Base-by-base conservation (phyloP, 2,888 invertebrate genomes). In the Plemyria rubiginata region DNA sequence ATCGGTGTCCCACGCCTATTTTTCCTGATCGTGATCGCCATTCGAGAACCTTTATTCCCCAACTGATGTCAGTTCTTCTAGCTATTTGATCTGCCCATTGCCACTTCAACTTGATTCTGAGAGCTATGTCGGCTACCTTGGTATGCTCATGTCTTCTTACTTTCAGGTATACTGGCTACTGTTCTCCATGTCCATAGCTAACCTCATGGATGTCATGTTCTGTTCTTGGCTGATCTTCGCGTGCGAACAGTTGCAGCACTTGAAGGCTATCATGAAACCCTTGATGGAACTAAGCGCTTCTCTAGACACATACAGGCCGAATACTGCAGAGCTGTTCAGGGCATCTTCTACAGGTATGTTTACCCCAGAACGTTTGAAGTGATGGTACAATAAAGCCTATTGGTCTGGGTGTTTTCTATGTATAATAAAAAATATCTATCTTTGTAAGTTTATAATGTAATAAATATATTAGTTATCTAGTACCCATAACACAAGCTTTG, bases 211-310 rank as follows among this genome's bases (percentile, higher is more conserved):
- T 78, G 95, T 96, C 0, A 90, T 97, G 74, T 97, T 97, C 88
- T 97, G 97, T 79, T 97, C 96, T 0, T 97, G 96, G 96, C 78
- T 97, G 70, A 95, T 97, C 63, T 97, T 96, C 76, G 96, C 97
- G 0, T 97, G 97, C 74, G 97, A 97, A 74, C 97, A 97, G 81
- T 88, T 97, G 61, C 96, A 96, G 79, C 97, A 97, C 82, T 88
- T 97, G 43, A 97, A 97, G 80, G 96, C 96, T 51, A 97, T 97
- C 67, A 96, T 97, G 96, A 96, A 96, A 70, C 97, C 97, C 0
- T 86, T 97, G 55, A 97, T 97, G 96, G 97, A 97, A 78, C 92
- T 97, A 3, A 97, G 97, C 28, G 97, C 97, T 0, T 95, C 96
- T 0, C 80, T 97, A 74, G 97, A 97, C 75, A 96, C 97, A 0